These are phyloP conservation scores for Nephrocerus scutellatus DNA, from an alignment of 2,888 invertebrate genomes.

Conservation along the genomic window DNA sequence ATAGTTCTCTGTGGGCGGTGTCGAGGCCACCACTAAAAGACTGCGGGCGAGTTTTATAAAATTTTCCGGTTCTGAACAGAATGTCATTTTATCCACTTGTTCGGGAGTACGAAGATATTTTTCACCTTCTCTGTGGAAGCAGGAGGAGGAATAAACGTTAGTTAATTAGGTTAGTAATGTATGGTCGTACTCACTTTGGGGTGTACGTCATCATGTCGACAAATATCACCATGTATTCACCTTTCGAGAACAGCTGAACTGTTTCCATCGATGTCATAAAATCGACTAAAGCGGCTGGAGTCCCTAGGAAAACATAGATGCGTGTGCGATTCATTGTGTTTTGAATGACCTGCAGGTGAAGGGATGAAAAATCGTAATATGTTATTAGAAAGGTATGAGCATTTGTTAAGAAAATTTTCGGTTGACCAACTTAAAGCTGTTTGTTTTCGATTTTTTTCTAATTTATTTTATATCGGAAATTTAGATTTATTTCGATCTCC, in stretches of 20 bases:
- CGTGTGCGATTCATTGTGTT: slow-evolving; percentile 80
- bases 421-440: no score
- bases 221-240: slow-evolving; percentile 92
- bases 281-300: slow-evolving; percentile 75
- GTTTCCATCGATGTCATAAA: slow-evolving; percentile 90
- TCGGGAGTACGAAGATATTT: slow-evolving; percentile 71
- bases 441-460: no score
- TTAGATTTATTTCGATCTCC: no score
- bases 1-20: slow-evolving; percentile 69
- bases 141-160: slow-evolving; percentile 3
- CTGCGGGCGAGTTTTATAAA: slow-evolving; percentile 66
- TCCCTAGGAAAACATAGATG: slow-evolving; percentile 92
- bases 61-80: slow-evolving; percentile 53
- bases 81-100: slow-evolving; percentile 52
- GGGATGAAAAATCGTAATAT: no score
- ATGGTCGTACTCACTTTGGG: slow-evolving; percentile 51
- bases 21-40: slow-evolving; percentile 80
- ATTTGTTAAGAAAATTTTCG: no score
- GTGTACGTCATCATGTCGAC: slow-evolving; percentile 89
- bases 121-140: slow-evolving; percentile 54
- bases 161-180: neutral
- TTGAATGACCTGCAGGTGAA: slow-evolving; percentile 48
- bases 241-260: slow-evolving; percentile 76
- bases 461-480: no score
- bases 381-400: no score